Evolutionary conservation across 2,797 vertebrate species (phyloP), one percentile per base, ranked within the genome.

Genomic region (Aeoliscus strigatus): DNA sequence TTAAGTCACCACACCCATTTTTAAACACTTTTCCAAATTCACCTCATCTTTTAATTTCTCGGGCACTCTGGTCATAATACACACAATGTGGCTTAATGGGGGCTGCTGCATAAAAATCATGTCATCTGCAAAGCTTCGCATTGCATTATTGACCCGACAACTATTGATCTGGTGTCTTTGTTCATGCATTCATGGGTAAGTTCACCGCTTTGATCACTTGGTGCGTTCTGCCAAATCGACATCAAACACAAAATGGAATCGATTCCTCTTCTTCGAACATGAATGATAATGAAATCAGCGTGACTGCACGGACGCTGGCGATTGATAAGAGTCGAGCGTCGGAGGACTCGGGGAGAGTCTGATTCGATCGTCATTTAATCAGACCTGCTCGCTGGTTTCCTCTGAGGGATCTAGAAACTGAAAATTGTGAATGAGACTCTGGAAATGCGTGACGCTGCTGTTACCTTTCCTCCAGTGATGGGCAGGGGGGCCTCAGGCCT

Each of bases 81-180:
- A 30, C 23, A n/a, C 13, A 43, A 12, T 27, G 4, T 21, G 37
- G 57, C 45, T 55, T 50, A 61, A 78, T 53, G 44, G 51, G 59
- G 43, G 21, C 8, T 31, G 50, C 50, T 72, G 65, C 62, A 75
- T 71, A 78, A 73, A 77, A 75, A 82, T 70, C 70, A 73, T 68
- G 73, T 67, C 67, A 75, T 70, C 56, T 34, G 32, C 58, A n/a
- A 14, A 62, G 59, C 52, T 54, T 64, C 39, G 55, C 67, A 76
- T 51, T 39, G 74, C 80, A 75, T 80, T 74, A 85, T 86, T 77
- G 78, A 86, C 70, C 71, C 12, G 60, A 56, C 65, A 58, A 48
- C 18, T 77, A 89, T 86, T 73, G 83, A 87, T 85, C 73, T 66
- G 55, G 50, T 68, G 63, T 81, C 76, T 82, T 77, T 79, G 79